These are phyloP conservation scores for Eidolon dupreanum DNA, from an alignment of 2,797 vertebrate species.

Conservation along the genomic window DNA sequence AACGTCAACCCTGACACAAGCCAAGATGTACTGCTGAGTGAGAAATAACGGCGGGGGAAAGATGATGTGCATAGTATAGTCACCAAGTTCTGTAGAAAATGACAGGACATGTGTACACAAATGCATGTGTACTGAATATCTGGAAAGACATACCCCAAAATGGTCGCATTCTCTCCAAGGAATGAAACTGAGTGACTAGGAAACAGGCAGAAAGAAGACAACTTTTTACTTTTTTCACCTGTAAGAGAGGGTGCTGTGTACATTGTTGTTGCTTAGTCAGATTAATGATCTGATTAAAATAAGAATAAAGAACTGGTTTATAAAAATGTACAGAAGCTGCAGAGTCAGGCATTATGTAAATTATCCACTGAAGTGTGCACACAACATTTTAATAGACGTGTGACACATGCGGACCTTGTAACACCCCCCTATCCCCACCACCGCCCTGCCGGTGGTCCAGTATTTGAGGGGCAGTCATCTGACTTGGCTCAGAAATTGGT, in stretches of 20 bases:
- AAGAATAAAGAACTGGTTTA: not conserved
- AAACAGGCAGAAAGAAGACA: not conserved
- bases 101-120: not conserved
- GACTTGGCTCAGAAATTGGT: not conserved
- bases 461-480: not conserved
- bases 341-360: not conserved
- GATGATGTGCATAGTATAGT: rapidly evolving
- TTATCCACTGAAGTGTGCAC: not conserved
- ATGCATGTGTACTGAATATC: not conserved
- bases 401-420: not conserved
- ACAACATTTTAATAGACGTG: not conserved
- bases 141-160: not conserved
- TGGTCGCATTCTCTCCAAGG: not conserved
- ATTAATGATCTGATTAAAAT: not conserved
- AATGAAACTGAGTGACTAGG: not conserved
- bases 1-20: not conserved
- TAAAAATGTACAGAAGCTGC: not conserved
- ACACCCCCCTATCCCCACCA: not conserved
- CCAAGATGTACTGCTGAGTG: not conserved
- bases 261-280: not conserved
- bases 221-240: not conserved
- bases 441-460: not conserved
- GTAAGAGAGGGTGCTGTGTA: not conserved
- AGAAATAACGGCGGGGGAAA: not conserved
- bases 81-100: not conserved